Evolutionary conservation across 2,113 vertebrate species (phyloP).

Genomic region (Orientallactaga bullata): DNA sequence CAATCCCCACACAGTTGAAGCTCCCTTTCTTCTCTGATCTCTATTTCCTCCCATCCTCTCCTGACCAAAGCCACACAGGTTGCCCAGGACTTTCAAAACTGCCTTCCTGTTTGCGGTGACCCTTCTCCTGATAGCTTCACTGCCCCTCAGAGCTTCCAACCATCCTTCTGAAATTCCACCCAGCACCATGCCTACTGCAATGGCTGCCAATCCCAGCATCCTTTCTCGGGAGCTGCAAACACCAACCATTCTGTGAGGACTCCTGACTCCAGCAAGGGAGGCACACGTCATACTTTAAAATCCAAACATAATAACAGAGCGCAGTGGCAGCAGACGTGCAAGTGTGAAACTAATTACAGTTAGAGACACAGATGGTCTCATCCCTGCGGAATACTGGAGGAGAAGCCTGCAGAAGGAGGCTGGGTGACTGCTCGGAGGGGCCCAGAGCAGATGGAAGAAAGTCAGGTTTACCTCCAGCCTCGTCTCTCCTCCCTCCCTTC

Average conservation of each 20-base stretch:
- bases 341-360: constrained; percentile 70
- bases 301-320: constrained; percentile 54
- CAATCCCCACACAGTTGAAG: neutral
- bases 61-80: neutral
- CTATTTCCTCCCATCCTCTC: neutral
- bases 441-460: constrained; percentile 53
- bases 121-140: neutral
- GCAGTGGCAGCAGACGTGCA: neutral
- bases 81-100: neutral
- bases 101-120: neutral
- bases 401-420: neutral
- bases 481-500: constrained; percentile 35
- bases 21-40: neutral
- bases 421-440: neutral
- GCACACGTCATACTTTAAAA: constrained; percentile 50
- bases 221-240: neutral
- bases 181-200: neutral
- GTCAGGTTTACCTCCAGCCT: constrained; percentile 9
- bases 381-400: neutral
- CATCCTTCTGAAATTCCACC: neutral
- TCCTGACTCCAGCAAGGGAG: constrained; percentile 24
- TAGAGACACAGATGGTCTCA: constrained; percentile 68
- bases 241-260: neutral
- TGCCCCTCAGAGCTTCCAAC: neutral
- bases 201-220: neutral